These are phyloP conservation scores for Lepilemur ruficaudatus DNA, from an alignment of 2,797 vertebrate species.

Conservation along the genomic window DNA sequence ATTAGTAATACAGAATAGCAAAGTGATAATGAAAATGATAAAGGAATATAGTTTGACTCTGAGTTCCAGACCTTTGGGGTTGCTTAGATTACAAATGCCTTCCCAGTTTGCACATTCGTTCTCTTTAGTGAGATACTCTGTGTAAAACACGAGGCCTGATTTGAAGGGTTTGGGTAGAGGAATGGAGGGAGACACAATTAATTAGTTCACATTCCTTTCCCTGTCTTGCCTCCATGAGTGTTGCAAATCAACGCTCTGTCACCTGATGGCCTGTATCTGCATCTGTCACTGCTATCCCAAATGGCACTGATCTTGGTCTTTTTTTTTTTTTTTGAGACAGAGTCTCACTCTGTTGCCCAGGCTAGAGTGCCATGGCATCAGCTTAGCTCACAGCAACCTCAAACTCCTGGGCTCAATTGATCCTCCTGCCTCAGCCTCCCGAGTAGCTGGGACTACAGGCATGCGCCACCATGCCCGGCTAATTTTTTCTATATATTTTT, in stretches of 20 bases:
- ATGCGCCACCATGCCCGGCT: too few species aligned
- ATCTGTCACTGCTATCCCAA: background rate
- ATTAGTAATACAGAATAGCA: background rate
- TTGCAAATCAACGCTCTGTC: background rate
- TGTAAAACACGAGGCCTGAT: background rate
- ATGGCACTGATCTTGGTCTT: background rate
- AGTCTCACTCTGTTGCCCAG: too few species aligned
- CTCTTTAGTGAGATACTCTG: background rate
- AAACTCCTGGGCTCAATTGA: too few species aligned
- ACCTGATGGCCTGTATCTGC: background rate
- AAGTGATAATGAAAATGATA: background rate
- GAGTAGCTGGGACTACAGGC: too few species aligned
- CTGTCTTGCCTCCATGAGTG: background rate
- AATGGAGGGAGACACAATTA: background rate
- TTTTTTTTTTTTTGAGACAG: background rate
- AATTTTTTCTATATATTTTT: too few species aligned
- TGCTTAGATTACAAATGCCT: background rate
- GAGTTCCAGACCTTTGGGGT: background rate
- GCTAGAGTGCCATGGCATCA: too few species aligned
- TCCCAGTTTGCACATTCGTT: background rate
- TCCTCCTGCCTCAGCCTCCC: too few species aligned
- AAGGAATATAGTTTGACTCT: background rate
- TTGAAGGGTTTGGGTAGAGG: background rate
- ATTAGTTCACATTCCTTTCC: background rate
- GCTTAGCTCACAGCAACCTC: too few species aligned